These are phyloP conservation scores for Ispidina lecontei DNA, from an alignment of 2,797 vertebrate genomes.

Conservation along the genomic window DNA sequence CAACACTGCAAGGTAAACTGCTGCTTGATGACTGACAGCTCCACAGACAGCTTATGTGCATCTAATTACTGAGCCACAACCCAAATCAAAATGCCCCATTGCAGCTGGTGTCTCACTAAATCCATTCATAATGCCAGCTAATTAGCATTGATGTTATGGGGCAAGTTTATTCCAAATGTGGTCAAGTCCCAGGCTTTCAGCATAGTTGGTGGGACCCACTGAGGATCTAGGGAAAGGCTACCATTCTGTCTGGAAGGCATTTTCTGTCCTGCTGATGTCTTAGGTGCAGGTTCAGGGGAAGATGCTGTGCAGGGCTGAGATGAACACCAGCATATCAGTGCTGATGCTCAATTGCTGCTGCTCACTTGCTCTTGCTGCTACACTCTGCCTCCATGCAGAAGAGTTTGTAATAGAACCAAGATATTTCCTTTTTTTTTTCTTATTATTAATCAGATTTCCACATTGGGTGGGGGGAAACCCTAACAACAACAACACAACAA, in stretches of 20 bases:
- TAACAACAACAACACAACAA: too few relatives aligned
- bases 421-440: neutral
- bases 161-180: conserved; percentile 69
- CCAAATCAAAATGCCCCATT: conserved; percentile 72
- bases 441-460: neutral
- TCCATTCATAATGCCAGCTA: conserved; percentile 73
- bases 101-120: conserved; percentile 80
- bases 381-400: neutral
- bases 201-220: conserved; percentile 33
- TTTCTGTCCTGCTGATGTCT: neutral
- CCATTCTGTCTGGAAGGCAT: neutral
- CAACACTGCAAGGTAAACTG: neutral
- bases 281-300: neutral
- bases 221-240: neutral
- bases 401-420: neutral
- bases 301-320: neutral
- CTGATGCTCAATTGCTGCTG: neutral
- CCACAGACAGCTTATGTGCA: conserved; percentile 48
- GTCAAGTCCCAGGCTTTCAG: conserved; percentile 62
- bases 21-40: conserved; percentile 30
- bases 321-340: neutral
- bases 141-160: conserved; percentile 74
- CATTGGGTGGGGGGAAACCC: fast-evolving
- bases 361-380: neutral
- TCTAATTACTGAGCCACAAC: conserved; percentile 67